These are phyloP conservation scores for Carcinoscorpius rotundicauda DNA, from an alignment of 1,140 invertebrate species.

Conservation along the genomic window DNA sequence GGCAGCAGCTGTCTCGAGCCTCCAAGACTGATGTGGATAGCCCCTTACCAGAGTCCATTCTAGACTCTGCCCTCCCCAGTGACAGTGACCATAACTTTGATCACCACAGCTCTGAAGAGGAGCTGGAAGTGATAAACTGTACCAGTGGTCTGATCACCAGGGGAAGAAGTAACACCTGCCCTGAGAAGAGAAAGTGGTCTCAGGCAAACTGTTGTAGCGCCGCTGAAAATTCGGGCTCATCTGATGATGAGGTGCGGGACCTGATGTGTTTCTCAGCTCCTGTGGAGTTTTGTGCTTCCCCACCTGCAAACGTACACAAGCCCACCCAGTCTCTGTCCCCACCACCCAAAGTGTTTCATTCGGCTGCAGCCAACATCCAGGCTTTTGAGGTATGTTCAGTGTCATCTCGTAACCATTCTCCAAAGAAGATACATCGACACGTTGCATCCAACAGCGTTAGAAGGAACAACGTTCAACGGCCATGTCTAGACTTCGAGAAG, in stretches of 20 bases:
- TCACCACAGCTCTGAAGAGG: slow-evolving; percentile 80
- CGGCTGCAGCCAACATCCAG: slow-evolving; percentile 24
- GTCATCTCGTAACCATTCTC: slow-evolving; percentile 15
- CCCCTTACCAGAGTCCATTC: background rate
- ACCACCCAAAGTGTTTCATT: slow-evolving; percentile 49
- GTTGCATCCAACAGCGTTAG: slow-evolving; percentile 32
- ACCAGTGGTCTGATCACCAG: background rate
- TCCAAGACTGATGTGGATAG: background rate
- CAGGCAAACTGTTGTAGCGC: slow-evolving; percentile 40
- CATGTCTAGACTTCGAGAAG: slow-evolving; percentile 89
- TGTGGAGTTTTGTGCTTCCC: slow-evolving; percentile 75
- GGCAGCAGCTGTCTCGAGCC: background rate
- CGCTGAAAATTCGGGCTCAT: slow-evolving; percentile 14
- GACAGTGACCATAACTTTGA: slow-evolving; percentile 45
- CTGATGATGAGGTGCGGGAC: slow-evolving; percentile 43
- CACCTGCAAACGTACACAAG: slow-evolving; percentile 72
- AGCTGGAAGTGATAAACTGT: slow-evolving; percentile 66
- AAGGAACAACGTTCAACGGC: slow-evolving; percentile 48
- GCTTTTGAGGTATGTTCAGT: slow-evolving; percentile 29
- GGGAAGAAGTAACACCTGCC: slow-evolving; percentile 44
- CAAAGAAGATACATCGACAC: slow-evolving; percentile 30
- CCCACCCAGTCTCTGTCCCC: slow-evolving; percentile 34
- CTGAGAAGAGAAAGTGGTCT: slow-evolving; percentile 51
- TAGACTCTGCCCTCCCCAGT: slow-evolving; percentile 36
- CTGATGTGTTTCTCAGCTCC: slow-evolving; percentile 48